Evolutionary conservation across 1,140 invertebrate genomes (phyloP), one percentile per base, ranked within the genome.

Genomic region (Pseudoatta argentina): DNA sequence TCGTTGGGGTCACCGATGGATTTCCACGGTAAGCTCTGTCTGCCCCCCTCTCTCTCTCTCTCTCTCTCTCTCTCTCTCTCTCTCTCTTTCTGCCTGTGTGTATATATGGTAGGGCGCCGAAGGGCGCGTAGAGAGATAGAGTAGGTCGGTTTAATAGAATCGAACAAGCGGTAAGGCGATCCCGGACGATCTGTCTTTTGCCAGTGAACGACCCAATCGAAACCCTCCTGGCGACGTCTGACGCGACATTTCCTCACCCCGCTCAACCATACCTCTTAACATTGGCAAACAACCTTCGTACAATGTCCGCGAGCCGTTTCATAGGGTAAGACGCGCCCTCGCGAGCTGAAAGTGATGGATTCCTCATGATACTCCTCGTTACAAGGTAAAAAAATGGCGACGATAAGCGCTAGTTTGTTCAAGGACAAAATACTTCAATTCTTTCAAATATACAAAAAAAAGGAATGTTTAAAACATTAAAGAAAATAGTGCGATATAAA

Each of bases 81-180:
- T n/a, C n/a, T n/a, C n/a, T n/a, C n/a, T n/a, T n/a, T n/a, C 21
- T 55, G 14, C 5, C 39, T 48, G 55, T 39, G 27, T 12, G 2
- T 30, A 30, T 30, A 55, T 39, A 14, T 24, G 63, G 16, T 57
- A 51, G 51, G 53, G 34, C 34, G 79, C 64, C 78, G 78, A 69
- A 63, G 78, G 77, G 55, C 51, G 77, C 10, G 44, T 16, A 34
- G 39, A 55, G 53, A 69, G 61, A 78, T 61, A 69, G 75, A 67
- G 85, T 85, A 72, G 87, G 30, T 89, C 86, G 89, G 59, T 92
- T 92, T 93, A 93, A 93, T 93, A 93, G 92, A 93, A 92, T 93
- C 93, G 91, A 93, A 93, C 91, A 90, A 85, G 72, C 91, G 85
- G 92, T 93, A 93, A 93, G 92, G 85, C 92, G 93, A 93, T 93